Evolutionary conservation across 1,140 invertebrate genomes (phyloP).

Genomic region (Pantala flavescens): DNA sequence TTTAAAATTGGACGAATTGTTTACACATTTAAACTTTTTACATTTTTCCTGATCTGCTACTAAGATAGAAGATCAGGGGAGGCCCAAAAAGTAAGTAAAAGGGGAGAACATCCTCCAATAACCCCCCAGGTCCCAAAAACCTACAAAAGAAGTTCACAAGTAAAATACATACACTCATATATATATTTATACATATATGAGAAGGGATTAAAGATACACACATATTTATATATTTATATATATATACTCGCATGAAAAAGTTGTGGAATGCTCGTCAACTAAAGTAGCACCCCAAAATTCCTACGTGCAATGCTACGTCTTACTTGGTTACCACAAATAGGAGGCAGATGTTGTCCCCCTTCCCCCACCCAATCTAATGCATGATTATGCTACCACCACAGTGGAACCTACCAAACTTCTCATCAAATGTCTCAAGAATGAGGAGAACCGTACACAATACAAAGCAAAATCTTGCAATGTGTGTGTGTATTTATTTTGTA

Average conservation of each 20-base stretch:
- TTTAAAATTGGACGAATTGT: background rate
- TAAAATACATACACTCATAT: background rate
- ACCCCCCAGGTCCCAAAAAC: background rate
- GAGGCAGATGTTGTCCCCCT: background rate
- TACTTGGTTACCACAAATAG: constrained; percentile 5
- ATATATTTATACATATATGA: background rate
- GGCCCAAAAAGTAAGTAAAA: background rate
- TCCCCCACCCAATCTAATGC: background rate
- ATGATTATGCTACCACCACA: background rate
- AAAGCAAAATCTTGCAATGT: background rate
- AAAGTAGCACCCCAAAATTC: constrained; percentile 5
- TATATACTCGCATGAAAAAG: constrained; percentile 7
- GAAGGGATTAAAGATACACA: background rate
- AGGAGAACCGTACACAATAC: background rate
- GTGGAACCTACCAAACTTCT: constrained; percentile 8
- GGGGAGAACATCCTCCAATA: background rate
- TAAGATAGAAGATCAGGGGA: background rate
- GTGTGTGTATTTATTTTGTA: too few species aligned
- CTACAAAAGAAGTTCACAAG: background rate
- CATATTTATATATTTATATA: constrained; percentile 2
- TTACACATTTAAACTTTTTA: background rate
- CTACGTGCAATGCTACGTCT: constrained; percentile 6
- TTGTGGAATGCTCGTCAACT: constrained; percentile 8
- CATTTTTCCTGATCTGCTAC: background rate
- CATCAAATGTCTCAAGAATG: constrained; percentile 5